These are phyloP conservation scores for Calidris pygmaea DNA, from an alignment of 2,113 vertebrate species.

Conservation along the genomic window DNA sequence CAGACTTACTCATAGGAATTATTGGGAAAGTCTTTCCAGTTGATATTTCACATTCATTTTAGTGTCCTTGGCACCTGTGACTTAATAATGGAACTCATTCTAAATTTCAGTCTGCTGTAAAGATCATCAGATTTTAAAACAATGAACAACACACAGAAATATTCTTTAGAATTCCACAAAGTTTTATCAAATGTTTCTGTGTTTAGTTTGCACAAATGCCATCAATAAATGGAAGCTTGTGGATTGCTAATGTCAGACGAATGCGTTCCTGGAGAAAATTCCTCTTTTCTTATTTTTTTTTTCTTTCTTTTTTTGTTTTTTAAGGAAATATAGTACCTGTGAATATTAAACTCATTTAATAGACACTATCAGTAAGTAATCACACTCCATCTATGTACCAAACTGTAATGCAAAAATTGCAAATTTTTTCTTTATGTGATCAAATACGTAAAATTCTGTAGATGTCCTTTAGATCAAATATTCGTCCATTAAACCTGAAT, in stretches of 20 bases:
- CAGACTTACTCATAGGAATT: neutral
- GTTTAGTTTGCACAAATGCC: neutral
- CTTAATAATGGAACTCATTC: neutral
- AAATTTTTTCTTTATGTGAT: neutral
- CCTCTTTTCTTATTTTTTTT: neutral
- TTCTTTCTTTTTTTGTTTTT: neutral
- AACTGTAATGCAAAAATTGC: neutral
- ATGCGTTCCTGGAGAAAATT: neutral
- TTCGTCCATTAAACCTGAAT: neutral
- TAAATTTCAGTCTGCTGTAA: neutral
- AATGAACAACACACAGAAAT: neutral
- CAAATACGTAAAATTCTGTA: accelerated
- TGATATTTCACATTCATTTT: neutral
- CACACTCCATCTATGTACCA: neutral
- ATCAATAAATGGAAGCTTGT: neutral
- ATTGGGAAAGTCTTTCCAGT: neutral
- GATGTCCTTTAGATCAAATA: neutral
- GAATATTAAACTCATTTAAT: neutral
- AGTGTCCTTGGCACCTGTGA: neutral
- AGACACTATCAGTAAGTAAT: neutral
- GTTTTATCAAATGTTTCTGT: neutral
- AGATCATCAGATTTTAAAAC: neutral
- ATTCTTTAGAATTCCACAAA: neutral
- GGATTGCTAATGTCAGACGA: neutral
- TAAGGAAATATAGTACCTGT: neutral